Evolutionary conservation across 2,113 vertebrate species (phyloP).

Genomic region (Epinephelus lanceolatus): DNA sequence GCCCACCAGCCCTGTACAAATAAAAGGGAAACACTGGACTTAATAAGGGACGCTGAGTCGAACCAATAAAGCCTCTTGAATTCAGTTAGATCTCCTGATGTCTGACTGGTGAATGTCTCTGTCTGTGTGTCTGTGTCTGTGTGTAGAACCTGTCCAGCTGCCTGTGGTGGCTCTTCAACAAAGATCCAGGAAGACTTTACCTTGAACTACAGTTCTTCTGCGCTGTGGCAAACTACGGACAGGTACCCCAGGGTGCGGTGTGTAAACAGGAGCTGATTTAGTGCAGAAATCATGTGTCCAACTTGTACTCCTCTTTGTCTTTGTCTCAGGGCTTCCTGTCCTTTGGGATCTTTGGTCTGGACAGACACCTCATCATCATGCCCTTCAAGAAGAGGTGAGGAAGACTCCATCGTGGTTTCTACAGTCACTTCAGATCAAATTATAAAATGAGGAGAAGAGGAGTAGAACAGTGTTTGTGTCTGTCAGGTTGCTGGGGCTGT

Average conservation of each 20-base stretch:
- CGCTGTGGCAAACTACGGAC: slow-evolving; percentile 96
- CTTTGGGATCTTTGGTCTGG: slow-evolving; percentile 96
- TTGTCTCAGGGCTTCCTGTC: slow-evolving; percentile 92
- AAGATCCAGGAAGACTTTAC: slow-evolving; percentile 94
- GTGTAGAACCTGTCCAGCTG: slow-evolving; percentile 96
- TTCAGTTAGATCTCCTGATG: not conserved
- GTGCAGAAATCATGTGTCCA: not conserved
- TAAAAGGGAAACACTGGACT: no score
- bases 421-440: not conserved
- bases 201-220: slow-evolving; percentile 98
- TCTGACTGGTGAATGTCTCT: not conserved
- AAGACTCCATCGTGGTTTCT: accelerated
- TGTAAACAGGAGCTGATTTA: not conserved
- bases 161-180: slow-evolving; percentile 97
- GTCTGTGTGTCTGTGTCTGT: slow-evolving; percentile 20
- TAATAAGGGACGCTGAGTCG: not conserved
- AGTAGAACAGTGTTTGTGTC: not conserved
- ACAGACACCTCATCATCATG: slow-evolving; percentile 95
- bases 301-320: not conserved
- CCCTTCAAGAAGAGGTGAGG: slow-evolving; percentile 96
- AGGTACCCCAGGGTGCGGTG: slow-evolving; percentile 83
- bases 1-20: no score
- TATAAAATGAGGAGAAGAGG: not conserved
- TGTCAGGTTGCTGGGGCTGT: slow-evolving; percentile 89
- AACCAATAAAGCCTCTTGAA: no score